Percentiles rank a stretch among this genome's conserved stretches.
phyloP scores from a whole-genome alignment of 2,797 vertebrate genomes.

The Megaceryle alcyon region DNA sequence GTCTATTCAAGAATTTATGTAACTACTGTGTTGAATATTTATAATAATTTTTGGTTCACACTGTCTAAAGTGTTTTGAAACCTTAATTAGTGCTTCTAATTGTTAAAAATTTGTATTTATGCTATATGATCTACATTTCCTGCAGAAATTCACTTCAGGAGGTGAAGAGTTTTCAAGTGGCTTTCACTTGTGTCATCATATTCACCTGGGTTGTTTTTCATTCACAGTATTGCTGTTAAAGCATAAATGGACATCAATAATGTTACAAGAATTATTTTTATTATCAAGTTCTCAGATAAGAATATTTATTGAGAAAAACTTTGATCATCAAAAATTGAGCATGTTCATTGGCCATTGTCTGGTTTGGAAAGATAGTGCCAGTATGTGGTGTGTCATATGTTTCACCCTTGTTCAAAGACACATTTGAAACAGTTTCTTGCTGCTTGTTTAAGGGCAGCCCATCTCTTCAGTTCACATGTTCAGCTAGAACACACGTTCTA shows the following conservation, averaged over 20 bases:
- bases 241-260: neutral
- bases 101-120: neutral
- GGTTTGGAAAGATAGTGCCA: neutral
- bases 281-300: neutral
- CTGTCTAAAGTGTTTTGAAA: neutral
- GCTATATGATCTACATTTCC: neutral
- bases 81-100: neutral
- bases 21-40: neutral
- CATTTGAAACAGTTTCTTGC: neutral
- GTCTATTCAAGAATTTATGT: neutral
- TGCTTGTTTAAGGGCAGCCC: neutral
- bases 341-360: neutral
- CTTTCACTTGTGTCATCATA: neutral
- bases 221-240: neutral
- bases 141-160: neutral
- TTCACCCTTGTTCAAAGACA: neutral
- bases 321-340: neutral
- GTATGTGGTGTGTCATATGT: neutral
- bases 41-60: neutral
- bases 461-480: neutral
- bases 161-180: neutral
- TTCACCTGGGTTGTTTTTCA: neutral
- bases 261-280: neutral
- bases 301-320: neutral
- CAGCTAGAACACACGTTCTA: too few relatives aligned